Percentiles rank a stretch among this genome's conserved stretches.
phyloP scores from a whole-genome alignment of 1,140 invertebrate genomes.

The Harpegnathos saltator region DNA sequence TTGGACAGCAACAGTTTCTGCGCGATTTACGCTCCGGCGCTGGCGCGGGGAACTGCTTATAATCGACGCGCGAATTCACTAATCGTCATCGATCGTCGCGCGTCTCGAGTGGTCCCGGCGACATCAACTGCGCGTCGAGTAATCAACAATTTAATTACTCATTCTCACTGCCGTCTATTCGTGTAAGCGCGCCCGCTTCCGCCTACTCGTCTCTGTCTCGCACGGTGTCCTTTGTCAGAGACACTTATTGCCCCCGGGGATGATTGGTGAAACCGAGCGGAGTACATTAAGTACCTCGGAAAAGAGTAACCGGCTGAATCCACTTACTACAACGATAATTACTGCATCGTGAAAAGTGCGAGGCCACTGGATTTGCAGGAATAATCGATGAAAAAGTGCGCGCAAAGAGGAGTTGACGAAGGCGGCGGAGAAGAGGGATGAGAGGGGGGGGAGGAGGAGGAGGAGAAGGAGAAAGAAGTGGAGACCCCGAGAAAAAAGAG shows the following conservation, averaged over 20 bases:
- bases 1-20: background rate
- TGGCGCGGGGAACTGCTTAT: background rate
- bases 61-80: background rate
- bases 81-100: too few species aligned
- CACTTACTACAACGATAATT: conserved; percentile 59
- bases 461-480: background rate
- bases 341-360: conserved; percentile 34
- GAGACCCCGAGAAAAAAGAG: background rate
- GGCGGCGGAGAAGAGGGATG: background rate
- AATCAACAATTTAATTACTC: conserved; percentile 36
- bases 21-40: background rate
- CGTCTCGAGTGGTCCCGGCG: background rate
- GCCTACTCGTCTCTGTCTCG: background rate
- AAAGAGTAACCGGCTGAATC: conserved; percentile 58
- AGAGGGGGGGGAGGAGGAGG: background rate
- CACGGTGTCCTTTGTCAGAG: conserved; percentile 25
- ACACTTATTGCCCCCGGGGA: conserved; percentile 1
- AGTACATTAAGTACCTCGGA: conserved; percentile 46
- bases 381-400: conserved; percentile 55
- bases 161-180: conserved; percentile 4
- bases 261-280: conserved; percentile 36
- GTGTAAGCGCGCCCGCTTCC: background rate
- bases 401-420: conserved; percentile 5
- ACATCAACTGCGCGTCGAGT: background rate
- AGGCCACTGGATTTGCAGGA: conserved; percentile 33